Evolutionary conservation across 1,140 invertebrate genomes (phyloP), one percentile per base, ranked within the genome.

Genomic region (Aradophagus sp.): DNA sequence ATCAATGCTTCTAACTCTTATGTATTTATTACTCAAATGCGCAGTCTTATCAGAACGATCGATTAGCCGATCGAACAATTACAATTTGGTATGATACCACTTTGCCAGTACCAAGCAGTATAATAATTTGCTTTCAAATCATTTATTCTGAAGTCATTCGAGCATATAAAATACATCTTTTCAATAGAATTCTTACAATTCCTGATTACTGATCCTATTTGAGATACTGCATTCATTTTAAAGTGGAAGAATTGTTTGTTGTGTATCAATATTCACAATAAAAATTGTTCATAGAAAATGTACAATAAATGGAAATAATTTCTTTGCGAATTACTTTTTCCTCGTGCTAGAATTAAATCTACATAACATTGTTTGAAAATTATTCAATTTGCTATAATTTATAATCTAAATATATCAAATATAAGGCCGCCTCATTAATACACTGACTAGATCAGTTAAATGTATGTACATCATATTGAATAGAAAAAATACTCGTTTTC

Each of bases 351-450:
- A 35, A 27, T 56, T 66, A 56, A 63, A 38, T 45, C 52, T 67
- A 73, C 15, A 17, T 35, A n/a, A 27, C 11, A 2, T 39, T 36
- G 59, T 20, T 12, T 41, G 53, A 71, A 53, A 53, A 47, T 50
- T 50, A 32, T 36, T 56, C 44, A 15, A 63, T 27, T 35, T 39
- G 8, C 42, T 73, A 63, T 36, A 62, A 5, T 67, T 56, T 52
- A 68, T 55, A 29, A 23, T 74, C 68, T 77, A 69, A 67, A 77
- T 74, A 79, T 82, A 80, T 73, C 83, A 85, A 85, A 85, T 82
- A 85, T 86, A 86, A 86, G 84, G 84, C 84, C 84, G 83, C 84
- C 84, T 82, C 81, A 80, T 81, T 84, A 80, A 82, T 85, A 84
- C 82, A 86, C 83, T 83, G 84, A 86, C 83, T 86, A 86, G 84